Conservation (phyloP, 2,797 vertebrate species). For the Pipistrellus nathusii region DNA sequence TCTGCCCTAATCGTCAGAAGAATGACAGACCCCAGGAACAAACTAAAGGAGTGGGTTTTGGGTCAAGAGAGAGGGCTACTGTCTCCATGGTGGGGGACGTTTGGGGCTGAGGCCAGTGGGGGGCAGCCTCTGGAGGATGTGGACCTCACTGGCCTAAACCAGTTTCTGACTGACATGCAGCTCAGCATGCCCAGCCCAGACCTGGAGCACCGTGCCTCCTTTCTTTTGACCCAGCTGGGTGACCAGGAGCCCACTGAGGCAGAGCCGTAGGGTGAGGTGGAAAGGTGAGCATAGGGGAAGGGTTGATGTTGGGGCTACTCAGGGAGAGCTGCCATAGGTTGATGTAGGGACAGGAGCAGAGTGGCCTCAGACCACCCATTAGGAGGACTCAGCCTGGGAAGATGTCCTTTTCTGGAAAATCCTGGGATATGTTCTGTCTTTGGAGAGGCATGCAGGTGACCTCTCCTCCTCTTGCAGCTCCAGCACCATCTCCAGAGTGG, state of each 20-base stretch:
- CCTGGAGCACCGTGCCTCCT: constrained; percentile 91
- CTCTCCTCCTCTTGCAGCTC: not conserved
- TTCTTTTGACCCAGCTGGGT: constrained; percentile 93
- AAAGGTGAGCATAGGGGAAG: not conserved
- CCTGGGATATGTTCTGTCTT: not conserved
- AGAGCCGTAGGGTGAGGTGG: constrained; percentile 82
- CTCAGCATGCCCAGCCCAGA: constrained; percentile 92
- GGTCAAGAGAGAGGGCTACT: not conserved
- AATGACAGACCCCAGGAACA: constrained; percentile 85
- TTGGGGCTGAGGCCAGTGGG: not conserved
- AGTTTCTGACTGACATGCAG: constrained; percentile 92
- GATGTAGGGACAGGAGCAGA: not conserved
- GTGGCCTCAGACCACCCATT: not conserved
- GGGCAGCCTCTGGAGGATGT: not conserved
- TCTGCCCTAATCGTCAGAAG: constrained; percentile 86
- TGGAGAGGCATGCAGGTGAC: not conserved
- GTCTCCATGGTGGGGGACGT: not conserved
- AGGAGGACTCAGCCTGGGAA: not conserved
- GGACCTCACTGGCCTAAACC: constrained; percentile 86
- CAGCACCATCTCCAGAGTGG: not conserved
- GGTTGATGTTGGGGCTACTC: not conserved
- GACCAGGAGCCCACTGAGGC: constrained; percentile 90
- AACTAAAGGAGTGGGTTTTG: constrained; percentile 86
- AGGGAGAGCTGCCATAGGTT: not conserved
- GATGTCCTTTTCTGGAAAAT: too few species aligned